Conservation (phyloP, 1,140 invertebrate species). For the Drosophila nikananu region DNA sequence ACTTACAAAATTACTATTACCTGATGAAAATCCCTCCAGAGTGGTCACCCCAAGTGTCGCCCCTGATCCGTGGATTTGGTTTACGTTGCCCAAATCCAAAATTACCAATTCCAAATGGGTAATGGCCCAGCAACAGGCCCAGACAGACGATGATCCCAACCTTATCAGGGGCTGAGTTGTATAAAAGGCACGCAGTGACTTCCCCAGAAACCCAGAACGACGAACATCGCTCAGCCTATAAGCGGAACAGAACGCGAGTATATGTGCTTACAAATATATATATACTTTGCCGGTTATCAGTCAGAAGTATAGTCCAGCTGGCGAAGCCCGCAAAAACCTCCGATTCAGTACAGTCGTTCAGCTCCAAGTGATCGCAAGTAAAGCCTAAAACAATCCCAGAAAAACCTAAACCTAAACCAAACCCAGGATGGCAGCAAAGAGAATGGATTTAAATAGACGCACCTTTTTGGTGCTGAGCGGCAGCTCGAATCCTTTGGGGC, state of each 20-base stretch:
- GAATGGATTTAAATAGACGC: slow-evolving; percentile 71
- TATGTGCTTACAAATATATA: background rate
- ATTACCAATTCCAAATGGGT: slow-evolving; percentile 15
- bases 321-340: background rate
- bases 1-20: background rate
- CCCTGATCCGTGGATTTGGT: background rate
- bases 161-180: slow-evolving; percentile 26
- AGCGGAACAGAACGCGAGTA: slow-evolving; percentile 19
- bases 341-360: slow-evolving; percentile 63
- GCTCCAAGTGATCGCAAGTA: slow-evolving; percentile 52
- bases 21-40: background rate
- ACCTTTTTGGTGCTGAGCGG: slow-evolving; percentile 76
- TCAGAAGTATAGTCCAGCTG: slow-evolving; percentile 51
- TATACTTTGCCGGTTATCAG: slow-evolving; percentile 36
- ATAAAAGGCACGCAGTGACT: slow-evolving; percentile 37
- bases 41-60: background rate
- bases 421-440: slow-evolving; percentile 69
- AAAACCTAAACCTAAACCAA: background rate
- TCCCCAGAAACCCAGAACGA: slow-evolving; percentile 16
- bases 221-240: slow-evolving; percentile 6
- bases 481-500: slow-evolving; percentile 86
- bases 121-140: slow-evolving; percentile 46
- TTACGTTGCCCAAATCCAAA: background rate
- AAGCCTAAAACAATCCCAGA: slow-evolving; percentile 3
- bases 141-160: slow-evolving; percentile 28